Percentiles rank a stretch among this genome's conserved stretches.
Conservation (phyloP, 2,797 vertebrate genomes). For the Oreochromis grahami region DNA sequence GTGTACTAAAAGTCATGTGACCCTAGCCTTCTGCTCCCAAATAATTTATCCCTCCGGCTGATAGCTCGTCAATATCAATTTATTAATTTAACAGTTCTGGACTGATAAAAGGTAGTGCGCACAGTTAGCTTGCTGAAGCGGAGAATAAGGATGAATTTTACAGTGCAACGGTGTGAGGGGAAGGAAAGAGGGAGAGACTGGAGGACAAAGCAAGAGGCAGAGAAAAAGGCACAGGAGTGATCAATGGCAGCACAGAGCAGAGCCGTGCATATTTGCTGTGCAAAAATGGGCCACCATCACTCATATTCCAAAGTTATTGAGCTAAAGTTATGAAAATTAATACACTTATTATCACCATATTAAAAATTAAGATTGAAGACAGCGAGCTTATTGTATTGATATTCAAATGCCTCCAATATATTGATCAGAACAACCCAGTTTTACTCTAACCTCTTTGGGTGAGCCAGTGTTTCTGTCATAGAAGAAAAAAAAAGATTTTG, state of each 20-base stretch:
- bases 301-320: conserved; percentile 65
- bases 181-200: conserved; percentile 39
- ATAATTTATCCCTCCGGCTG: conserved; percentile 95
- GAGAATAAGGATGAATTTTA: conserved; percentile 67
- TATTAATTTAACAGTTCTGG: conserved; percentile 94
- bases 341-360: conserved; percentile 71
- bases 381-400: conserved; percentile 45
- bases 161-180: conserved; percentile 54
- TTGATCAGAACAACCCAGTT: conserved; percentile 58
- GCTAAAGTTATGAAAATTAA: conserved; percentile 71
- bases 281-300: conserved; percentile 62
- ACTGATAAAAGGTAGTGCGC: conserved; percentile 89
- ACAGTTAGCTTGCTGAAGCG: conserved; percentile 65
- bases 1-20: conserved; percentile 89
- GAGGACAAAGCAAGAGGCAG: conserved; percentile 47
- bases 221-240: conserved; percentile 45
- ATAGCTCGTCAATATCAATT: conserved; percentile 99
- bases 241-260: conserved; percentile 57
- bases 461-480: neutral
- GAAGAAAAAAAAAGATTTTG: neutral
- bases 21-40: conserved; percentile 89
- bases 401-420: conserved; percentile 66
- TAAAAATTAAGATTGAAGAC: conserved; percentile 73
- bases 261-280: conserved; percentile 45
- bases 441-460: neutral